phyloP scores from a whole-genome alignment of 2,888 invertebrate species.

The Matsumyia berberina region DNA sequence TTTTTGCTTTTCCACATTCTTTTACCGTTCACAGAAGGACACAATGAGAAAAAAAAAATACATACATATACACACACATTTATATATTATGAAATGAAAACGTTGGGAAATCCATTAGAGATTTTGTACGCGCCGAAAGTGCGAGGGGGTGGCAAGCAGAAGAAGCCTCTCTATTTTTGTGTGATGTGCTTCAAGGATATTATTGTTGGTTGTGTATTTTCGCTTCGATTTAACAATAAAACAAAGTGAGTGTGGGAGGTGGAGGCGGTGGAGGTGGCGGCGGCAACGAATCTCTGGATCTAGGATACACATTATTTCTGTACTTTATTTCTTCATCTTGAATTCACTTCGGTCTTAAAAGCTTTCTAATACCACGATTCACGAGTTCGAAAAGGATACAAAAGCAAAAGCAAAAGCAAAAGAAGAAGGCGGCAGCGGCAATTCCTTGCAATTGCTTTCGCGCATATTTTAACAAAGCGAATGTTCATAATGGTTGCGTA shows the following conservation, averaged over 20 bases:
- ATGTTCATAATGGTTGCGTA: conserved; percentile 76
- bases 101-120: conserved; percentile 73
- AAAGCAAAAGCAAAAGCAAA: conserved; percentile 33
- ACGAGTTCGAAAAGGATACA: conserved; percentile 32
- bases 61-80: conserved; percentile 1
- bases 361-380: conserved; percentile 71
- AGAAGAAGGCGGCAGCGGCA: conserved; percentile 59
- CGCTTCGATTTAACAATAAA: conserved; percentile 74
- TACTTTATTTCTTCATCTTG: conserved; percentile 75
- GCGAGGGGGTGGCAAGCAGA: conserved; percentile 1
- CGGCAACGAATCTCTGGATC: conserved; percentile 53
- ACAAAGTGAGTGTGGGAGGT: conserved; percentile 58
- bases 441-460: conserved; percentile 75
- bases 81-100: conserved; percentile 70
- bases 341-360: conserved; percentile 74
- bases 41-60: conserved; percentile 48
- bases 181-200: conserved; percentile 72
- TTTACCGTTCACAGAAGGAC: conserved; percentile 48
- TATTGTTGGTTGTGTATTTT: conserved; percentile 74
- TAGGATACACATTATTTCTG: conserved; percentile 75
- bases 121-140: conserved; percentile 46
- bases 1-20: conserved; percentile 42
- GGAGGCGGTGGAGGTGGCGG: not conserved
- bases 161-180: conserved; percentile 69
- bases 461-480: conserved; percentile 77